A percentile compares a stretch with the other conserved stretches of the same genome.
Conservation (phyloP, 1,140 invertebrate species). For the Halyomorpha halys region DNA sequence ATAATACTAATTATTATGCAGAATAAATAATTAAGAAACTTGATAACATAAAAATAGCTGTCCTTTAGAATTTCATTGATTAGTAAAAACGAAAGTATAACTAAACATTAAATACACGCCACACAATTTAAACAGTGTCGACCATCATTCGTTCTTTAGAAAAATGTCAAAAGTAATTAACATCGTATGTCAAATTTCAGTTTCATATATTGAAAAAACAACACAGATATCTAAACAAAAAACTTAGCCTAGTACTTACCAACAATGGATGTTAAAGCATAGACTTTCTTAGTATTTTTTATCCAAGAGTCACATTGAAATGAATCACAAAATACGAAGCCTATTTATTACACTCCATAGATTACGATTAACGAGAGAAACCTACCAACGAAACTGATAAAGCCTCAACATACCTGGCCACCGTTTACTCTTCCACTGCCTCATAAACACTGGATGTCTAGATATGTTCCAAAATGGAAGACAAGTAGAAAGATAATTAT, state of each 20-base stretch:
- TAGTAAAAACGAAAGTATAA: too few species aligned
- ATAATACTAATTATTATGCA: too few species aligned
- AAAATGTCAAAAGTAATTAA: too few species aligned
- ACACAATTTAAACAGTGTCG: too few species aligned
- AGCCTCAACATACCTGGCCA: not conserved
- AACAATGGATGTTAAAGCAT: not conserved
- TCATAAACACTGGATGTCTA: slow-evolving; percentile 16
- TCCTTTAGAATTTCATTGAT: too few species aligned
- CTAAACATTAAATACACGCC: too few species aligned
- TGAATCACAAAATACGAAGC: not conserved
- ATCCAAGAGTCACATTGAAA: slow-evolving; percentile 11
- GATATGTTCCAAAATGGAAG: slow-evolving; percentile 12
- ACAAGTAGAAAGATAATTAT: not conserved
- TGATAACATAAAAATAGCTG: too few species aligned
- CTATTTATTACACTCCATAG: not conserved
- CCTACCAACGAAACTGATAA: slow-evolving; percentile 10
- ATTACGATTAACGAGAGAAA: not conserved
- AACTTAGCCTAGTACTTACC: not conserved
- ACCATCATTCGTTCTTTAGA: too few species aligned
- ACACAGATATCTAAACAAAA: too few species aligned
- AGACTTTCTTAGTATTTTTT: not conserved
- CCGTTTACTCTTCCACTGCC: slow-evolving; percentile 7
- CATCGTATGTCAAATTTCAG: too few species aligned
- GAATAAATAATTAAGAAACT: too few species aligned
- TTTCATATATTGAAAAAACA: too few species aligned